Conservation (phyloP, 2,888 invertebrate genomes). For the Catocala nupta region DNA sequence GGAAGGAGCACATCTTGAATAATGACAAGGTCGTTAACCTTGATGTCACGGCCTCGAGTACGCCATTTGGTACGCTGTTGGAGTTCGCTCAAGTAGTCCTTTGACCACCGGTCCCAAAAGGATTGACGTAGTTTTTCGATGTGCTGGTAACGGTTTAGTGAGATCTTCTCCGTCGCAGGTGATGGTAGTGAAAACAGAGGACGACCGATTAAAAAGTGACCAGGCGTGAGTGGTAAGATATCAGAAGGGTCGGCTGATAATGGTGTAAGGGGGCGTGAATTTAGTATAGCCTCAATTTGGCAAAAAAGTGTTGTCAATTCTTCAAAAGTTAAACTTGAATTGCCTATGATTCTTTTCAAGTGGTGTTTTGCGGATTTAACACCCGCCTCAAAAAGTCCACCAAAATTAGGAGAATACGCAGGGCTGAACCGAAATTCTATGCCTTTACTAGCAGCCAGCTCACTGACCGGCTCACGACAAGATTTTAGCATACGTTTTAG, state of each 20-base stretch:
- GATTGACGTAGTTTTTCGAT: constrained; percentile 25
- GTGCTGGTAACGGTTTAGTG: constrained; percentile 18
- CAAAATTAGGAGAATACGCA: constrained; percentile 20
- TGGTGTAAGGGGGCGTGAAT: constrained; percentile 11
- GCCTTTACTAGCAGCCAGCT: not conserved
- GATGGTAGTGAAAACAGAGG: constrained; percentile 15
- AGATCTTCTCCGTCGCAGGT: not conserved
- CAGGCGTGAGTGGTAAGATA: constrained; percentile 11
- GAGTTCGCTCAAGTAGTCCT: constrained; percentile 41
- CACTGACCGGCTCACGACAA: not conserved
- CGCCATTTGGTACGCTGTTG: constrained; percentile 53
- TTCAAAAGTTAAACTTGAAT: constrained; percentile 3
- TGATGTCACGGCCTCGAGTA: not conserved
- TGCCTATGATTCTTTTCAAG: not conserved
- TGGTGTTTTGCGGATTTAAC: constrained; percentile 21
- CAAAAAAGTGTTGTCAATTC: constrained; percentile 6
- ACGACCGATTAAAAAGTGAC: constrained; percentile 19
- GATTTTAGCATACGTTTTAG: not conserved
- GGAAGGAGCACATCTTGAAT: too few relatives aligned
- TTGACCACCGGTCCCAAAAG: constrained; percentile 31
- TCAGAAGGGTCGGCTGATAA: not conserved
- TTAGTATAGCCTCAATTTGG: constrained; percentile 14
- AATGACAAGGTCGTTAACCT: too few relatives aligned
- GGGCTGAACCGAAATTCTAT: constrained; percentile 18
- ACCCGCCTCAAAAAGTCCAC: constrained; percentile 23